Evolutionary conservation across 1,140 invertebrate species (phyloP).

Genomic region (Drosophila paulistorum): DNA sequence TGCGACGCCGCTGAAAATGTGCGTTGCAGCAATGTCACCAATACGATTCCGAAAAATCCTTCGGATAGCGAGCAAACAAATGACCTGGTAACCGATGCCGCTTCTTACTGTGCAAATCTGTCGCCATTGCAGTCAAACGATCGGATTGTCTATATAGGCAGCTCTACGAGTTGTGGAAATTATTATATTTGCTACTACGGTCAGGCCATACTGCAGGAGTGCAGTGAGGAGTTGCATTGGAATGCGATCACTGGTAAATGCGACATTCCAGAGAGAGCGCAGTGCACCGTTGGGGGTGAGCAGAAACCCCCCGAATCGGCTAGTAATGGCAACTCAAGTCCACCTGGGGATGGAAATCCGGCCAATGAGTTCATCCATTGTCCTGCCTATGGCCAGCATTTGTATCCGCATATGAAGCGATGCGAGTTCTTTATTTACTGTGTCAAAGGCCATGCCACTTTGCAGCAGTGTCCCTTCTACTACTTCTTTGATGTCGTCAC

Average conservation of each 20-base stretch:
- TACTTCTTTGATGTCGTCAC: conserved; percentile 71
- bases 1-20: conserved; percentile 69
- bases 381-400: conserved; percentile 69
- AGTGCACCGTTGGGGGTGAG: conserved; percentile 48
- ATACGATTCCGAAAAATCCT: neutral
- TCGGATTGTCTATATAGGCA: conserved; percentile 69
- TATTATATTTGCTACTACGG: conserved; percentile 80
- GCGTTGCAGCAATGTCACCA: conserved; percentile 48
- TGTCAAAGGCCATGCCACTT: conserved; percentile 71
- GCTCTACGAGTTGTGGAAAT: conserved; percentile 59
- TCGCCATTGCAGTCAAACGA: conserved; percentile 43
- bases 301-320: conserved; percentile 1
- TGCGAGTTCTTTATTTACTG: conserved; percentile 81
- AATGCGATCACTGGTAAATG: conserved; percentile 73
- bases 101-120: conserved; percentile 54
- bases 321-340: conserved; percentile 11
- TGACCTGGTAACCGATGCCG: conserved; percentile 55
- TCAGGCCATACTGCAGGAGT: conserved; percentile 71
- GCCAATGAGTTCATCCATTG: conserved; percentile 64
- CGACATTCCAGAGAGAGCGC: conserved; percentile 64
- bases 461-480: conserved; percentile 77
- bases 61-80: conserved; percentile 7
- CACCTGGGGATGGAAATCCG: conserved; percentile 1
- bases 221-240: conserved; percentile 71
- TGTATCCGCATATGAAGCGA: conserved; percentile 73